Evolutionary conservation across 1,140 invertebrate genomes (phyloP), one percentile per base, ranked within the genome.

Genomic region (Sarcophaga bullata): DNA sequence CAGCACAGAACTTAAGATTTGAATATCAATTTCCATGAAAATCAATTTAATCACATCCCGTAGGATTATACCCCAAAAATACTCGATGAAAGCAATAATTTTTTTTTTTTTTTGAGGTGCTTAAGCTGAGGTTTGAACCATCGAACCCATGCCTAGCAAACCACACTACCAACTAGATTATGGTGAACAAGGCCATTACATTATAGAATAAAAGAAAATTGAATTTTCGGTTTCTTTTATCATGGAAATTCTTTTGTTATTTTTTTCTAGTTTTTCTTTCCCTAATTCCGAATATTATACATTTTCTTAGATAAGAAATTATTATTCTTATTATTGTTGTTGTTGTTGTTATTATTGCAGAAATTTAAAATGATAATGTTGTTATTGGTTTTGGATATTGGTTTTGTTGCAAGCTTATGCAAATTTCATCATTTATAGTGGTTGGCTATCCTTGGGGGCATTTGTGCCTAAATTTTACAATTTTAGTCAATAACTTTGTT

Each of bases 371-470:
- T 58, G 1, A 7, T 58, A n/a, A 7, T 58, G 54, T 58, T 58
- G 54, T 58, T 58, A 13, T 58, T 13, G 54, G 7, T 58, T n/a
- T 58, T 15, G 13, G n/a, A 50, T 50, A 8, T 46, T 73, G 25
- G 7, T 13, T 47, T 78, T 37, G 25, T 78, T 78, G n/a, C 50
- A 6, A 0, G 25, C 50, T 78, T 78, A 78, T 78, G 75, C 75
- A 78, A 78, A 78, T 78, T 78, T 50, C 25, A 78, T 50, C 48
- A 78, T 19, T 78, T 78, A 78, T 78, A 9, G 48, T 52, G 17
- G 48, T 37, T 37, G 25, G 25, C 25, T 50, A 78, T 50, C 75
- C 75, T 78, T 50, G 17, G 48, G 73, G 62, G 17, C n/a, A 68
- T 19, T 68, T 68, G 62, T 68, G 19, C 17, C 19, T 68, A 19